Conservation (phyloP, 23 tunicate genomes). For the Styela plicata region DNA sequence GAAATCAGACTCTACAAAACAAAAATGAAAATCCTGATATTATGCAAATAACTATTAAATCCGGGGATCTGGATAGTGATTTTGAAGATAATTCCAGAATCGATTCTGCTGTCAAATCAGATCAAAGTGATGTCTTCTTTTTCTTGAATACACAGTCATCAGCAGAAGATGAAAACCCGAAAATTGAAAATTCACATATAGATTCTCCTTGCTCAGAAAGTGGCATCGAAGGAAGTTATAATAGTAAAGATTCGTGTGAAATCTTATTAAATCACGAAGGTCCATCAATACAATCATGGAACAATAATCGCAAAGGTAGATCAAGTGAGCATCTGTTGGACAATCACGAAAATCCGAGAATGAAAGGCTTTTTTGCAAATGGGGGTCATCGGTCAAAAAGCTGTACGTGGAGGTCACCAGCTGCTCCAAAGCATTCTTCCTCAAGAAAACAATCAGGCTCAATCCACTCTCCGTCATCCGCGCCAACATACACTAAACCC, state of each 20-base stretch:
- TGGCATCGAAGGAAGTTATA: slow-evolving; percentile 2
- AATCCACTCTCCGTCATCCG: background rate
- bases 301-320: slow-evolving; percentile 4
- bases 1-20: background rate
- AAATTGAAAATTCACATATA: background rate
- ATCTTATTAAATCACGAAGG: background rate
- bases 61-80: background rate
- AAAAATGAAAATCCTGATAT: slow-evolving; percentile 5
- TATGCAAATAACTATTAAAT: background rate
- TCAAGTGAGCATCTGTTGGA: background rate
- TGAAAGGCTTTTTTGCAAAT: background rate
- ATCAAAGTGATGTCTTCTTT: background rate
- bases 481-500: background rate
- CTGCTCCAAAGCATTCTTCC: slow-evolving; percentile 6
- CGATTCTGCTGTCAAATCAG: background rate
- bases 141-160: background rate
- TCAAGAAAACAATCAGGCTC: background rate
- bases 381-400: slow-evolving; percentile 3
- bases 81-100: background rate
- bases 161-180: background rate
- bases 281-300: background rate
- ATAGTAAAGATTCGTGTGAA: slow-evolving; percentile 10
- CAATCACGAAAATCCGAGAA: background rate
- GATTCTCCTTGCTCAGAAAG: slow-evolving; percentile 10
- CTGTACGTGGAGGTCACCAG: background rate